Conservation (phyloP, 2,888 invertebrate species). For the Junonia oenone region DNA sequence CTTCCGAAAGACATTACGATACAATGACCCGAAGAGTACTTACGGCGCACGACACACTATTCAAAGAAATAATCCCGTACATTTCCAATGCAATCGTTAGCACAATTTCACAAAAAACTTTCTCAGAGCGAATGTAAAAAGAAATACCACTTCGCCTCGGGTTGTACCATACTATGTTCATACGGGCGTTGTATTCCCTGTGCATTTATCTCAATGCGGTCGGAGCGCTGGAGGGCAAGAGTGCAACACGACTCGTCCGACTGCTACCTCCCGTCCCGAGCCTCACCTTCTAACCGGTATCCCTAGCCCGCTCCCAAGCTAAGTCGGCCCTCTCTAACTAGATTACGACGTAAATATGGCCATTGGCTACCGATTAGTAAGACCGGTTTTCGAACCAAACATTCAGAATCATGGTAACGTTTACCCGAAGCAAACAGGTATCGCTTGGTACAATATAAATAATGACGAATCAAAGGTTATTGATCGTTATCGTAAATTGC, state of each 20-base stretch:
- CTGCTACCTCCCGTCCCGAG: conserved; percentile 36
- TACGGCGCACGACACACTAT: conserved; percentile 31
- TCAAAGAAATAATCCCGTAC: conserved; percentile 31
- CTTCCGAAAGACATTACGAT: conserved; percentile 22
- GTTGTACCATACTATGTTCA: conserved; percentile 36
- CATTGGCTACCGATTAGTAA: conserved; percentile 32
- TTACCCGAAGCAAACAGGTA: conserved; percentile 1
- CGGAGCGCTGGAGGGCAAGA: conserved; percentile 49
- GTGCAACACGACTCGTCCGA: conserved; percentile 52
- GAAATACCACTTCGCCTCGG: conserved; percentile 33
- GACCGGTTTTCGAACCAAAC: conserved; percentile 15
- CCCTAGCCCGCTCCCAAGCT: conserved; percentile 45
- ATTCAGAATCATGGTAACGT: conserved; percentile 4
- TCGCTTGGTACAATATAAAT: not conserved
- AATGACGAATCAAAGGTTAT: not conserved
- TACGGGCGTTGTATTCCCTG: conserved; percentile 42
- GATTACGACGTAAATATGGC: conserved; percentile 51
- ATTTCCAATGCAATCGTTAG: conserved; percentile 24
- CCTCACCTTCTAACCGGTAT: conserved; percentile 43
- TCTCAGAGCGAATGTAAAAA: conserved; percentile 38
- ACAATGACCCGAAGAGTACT: conserved; percentile 31
- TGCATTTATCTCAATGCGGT: conserved; percentile 58
- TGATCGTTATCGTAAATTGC: not conserved
- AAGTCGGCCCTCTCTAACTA: conserved; percentile 48
- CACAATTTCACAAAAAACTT: conserved; percentile 45